Conservation (phyloP, 2,888 invertebrate genomes). For the Diplazon laetatorius region DNA sequence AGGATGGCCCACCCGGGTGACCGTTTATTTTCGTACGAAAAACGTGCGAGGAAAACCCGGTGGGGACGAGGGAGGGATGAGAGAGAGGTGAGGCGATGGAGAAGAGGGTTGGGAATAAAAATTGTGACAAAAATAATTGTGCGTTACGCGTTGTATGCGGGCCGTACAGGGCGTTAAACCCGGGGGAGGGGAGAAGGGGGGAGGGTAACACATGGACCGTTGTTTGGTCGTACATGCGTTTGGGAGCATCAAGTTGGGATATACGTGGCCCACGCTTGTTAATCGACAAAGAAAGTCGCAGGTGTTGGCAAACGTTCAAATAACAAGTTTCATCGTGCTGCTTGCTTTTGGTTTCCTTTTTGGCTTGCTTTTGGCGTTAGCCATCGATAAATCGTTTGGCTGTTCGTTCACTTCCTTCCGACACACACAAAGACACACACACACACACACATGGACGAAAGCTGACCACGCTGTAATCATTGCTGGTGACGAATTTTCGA, state of each 20-base stretch:
- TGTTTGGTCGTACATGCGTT: constrained; percentile 9
- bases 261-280: no score
- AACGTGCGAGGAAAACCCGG: constrained; percentile 68
- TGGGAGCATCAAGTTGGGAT: no score
- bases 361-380: constrained; percentile 46
- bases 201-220: constrained; percentile 18
- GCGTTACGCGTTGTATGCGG: constrained; percentile 19
- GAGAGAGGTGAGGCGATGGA: no score
- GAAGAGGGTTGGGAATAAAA: constrained; percentile 55
- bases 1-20: constrained; percentile 45
- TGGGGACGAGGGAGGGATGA: constrained; percentile 55
- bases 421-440: no score
- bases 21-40: constrained; percentile 75
- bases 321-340: constrained; percentile 29
- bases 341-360: no score
- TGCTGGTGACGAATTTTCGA: constrained; percentile 34
- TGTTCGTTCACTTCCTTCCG: constrained; percentile 17
- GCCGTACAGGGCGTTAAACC: constrained; percentile 54
- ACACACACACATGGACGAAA: neutral
- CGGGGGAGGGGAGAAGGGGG: no score
- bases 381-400: constrained; percentile 19
- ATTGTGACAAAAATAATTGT: constrained; percentile 74
- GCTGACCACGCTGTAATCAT: no score
- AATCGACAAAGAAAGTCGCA: neutral
- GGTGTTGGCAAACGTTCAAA: constrained; percentile 21